These are phyloP conservation scores for Melanotaenia nigrans DNA, from an alignment of 2,797 vertebrate species.

Conservation along the genomic window DNA sequence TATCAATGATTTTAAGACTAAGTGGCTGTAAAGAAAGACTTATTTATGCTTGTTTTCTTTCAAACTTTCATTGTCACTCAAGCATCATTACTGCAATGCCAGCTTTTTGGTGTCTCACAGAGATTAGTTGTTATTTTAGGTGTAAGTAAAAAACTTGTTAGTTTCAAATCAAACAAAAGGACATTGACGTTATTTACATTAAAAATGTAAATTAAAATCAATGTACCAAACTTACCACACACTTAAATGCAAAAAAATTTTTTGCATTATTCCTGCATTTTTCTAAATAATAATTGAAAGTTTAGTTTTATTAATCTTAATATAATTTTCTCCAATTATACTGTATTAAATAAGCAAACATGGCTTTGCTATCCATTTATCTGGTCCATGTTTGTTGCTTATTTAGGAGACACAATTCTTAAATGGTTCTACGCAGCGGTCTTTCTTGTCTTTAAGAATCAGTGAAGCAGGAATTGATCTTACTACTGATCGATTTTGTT, in stretches of 20 bases:
- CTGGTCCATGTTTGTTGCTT: not conserved
- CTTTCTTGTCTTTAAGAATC: not conserved
- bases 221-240: not conserved
- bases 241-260: no score
- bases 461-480: not conserved
- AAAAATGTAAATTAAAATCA: not conserved
- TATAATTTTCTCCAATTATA: no score
- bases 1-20: not conserved
- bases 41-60: not conserved
- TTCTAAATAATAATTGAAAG: no score
- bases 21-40: not conserved
- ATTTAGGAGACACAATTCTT: not conserved
- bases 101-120: no score
- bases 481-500: not conserved
- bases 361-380: not conserved
- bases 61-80: no score
- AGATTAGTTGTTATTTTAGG: not conserved
- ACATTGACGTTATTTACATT: not conserved
- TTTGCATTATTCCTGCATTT: no score
- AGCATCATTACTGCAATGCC: no score
- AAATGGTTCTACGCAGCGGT: not conserved
- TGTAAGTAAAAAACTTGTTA: not conserved
- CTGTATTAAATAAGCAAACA: not conserved
- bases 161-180: not conserved
- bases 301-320: no score